These are phyloP conservation scores for Chelidonichthys spinosus DNA, from an alignment of 2,797 vertebrate species.

Conservation along the genomic window DNA sequence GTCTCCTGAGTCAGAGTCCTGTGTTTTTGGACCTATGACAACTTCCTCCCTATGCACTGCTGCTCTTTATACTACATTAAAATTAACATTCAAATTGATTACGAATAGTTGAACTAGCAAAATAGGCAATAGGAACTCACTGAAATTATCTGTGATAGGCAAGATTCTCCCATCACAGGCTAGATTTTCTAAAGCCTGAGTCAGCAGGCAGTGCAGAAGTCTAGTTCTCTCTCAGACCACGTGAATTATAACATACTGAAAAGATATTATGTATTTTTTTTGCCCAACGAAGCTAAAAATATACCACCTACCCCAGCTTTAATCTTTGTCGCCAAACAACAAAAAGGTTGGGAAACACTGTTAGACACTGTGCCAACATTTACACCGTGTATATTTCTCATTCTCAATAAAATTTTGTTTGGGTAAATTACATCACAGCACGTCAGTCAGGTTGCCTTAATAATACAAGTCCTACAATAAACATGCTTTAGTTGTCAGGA, in stretches of 20 bases:
- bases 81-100: not conserved
- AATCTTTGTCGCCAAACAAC: too few relatives aligned
- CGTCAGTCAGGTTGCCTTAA: slow-evolving; percentile 1
- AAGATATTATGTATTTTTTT: too few relatives aligned
- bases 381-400: not conserved
- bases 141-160: not conserved
- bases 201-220: too few relatives aligned
- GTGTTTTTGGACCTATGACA: not conserved
- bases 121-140: not conserved
- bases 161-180: not conserved
- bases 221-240: too few relatives aligned
- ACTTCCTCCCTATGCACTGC: not conserved
- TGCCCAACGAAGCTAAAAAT: not conserved
- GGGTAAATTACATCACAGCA: not conserved
- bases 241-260: too few relatives aligned
- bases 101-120: not conserved
- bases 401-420: not conserved
- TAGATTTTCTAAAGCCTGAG: not conserved
- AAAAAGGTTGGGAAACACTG: not conserved
- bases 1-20: not conserved
- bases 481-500: not conserved
- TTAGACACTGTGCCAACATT: not conserved
- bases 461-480: not conserved
- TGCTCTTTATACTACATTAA: not conserved
- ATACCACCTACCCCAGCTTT: too few relatives aligned